Conservation (phyloP, 2,113 vertebrate genomes). For the Clarias magur region DNA sequence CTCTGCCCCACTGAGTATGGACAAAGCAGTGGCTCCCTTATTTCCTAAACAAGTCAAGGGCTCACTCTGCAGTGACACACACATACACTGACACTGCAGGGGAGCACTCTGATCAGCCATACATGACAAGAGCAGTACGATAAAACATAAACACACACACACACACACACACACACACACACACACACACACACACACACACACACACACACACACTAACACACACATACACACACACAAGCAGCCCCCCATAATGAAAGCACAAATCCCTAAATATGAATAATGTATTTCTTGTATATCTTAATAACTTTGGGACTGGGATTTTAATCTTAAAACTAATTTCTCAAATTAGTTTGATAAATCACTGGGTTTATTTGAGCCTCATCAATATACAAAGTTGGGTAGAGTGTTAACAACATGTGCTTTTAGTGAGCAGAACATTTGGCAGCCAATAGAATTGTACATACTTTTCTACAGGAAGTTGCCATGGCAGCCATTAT, state of each 20-base stretch:
- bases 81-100: slow-evolving; percentile 19
- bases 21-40: slow-evolving; percentile 39
- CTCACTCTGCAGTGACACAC: slow-evolving; percentile 35
- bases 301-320: not conserved
- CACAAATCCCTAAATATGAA: not conserved
- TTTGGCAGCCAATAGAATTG: slow-evolving; percentile 11
- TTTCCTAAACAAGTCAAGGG: slow-evolving; percentile 50
- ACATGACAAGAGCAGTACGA: slow-evolving; percentile 33
- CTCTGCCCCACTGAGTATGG: slow-evolving; percentile 35
- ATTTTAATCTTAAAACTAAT: not conserved
- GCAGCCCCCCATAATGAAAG: not conserved
- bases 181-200: slow-evolving; percentile 1
- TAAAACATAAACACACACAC: not conserved
- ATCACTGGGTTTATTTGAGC: not conserved
- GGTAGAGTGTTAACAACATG: slow-evolving; percentile 1
- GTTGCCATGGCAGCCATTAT: slow-evolving; percentile 37
- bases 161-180: slow-evolving; percentile 18
- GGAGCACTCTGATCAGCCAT: slow-evolving; percentile 48
- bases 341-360: not conserved
- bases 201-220: slow-evolving; percentile 11
- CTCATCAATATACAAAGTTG: not conserved
- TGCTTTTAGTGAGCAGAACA: slow-evolving; percentile 24
- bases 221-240: not conserved
- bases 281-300: not conserved
- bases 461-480: slow-evolving; percentile 11